These are phyloP conservation scores for Scaptomyza parva DNA, from an alignment of 2,888 invertebrate species.

Conservation along the genomic window DNA sequence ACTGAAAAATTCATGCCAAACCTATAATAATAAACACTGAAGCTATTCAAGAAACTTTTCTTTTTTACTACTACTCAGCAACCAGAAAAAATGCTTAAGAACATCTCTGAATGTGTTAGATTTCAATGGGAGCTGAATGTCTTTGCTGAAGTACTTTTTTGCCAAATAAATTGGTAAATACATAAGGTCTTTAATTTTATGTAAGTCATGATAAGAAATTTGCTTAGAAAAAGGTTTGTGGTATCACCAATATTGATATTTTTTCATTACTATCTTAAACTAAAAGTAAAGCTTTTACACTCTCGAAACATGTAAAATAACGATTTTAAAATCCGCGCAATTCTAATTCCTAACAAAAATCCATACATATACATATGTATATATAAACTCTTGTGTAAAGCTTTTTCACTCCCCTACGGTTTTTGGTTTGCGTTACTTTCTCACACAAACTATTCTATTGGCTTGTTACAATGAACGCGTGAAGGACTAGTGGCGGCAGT, in stretches of 20 bases:
- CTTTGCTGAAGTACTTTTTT: neutral
- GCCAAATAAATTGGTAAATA: neutral
- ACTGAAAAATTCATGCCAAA: slow-evolving; percentile 2
- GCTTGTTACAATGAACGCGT: too few relatives aligned
- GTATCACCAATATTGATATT: too few relatives aligned
- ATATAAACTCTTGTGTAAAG: neutral
- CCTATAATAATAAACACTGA: neutral
- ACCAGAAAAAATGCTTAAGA: neutral
- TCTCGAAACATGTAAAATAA: neutral
- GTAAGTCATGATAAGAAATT: neutral
- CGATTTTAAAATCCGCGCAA: neutral
- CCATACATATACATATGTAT: neutral
- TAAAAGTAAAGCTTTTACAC: neutral
- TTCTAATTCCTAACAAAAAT: neutral
- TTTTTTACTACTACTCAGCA: neutral
- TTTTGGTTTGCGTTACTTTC: too few relatives aligned
- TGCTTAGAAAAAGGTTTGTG: neutral
- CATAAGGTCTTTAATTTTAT: neutral
- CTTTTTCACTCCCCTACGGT: too few relatives aligned
- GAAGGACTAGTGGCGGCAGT: too few relatives aligned
- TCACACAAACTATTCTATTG: too few relatives aligned
- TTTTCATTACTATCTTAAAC: neutral
- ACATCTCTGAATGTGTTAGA: neutral
- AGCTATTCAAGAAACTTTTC: neutral
- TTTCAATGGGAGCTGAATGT: neutral